A percentile compares a stretch with the other conserved stretches of the same genome.
Conservation (phyloP, 2,888 invertebrate genomes). For the Oeneis ivallda region DNA sequence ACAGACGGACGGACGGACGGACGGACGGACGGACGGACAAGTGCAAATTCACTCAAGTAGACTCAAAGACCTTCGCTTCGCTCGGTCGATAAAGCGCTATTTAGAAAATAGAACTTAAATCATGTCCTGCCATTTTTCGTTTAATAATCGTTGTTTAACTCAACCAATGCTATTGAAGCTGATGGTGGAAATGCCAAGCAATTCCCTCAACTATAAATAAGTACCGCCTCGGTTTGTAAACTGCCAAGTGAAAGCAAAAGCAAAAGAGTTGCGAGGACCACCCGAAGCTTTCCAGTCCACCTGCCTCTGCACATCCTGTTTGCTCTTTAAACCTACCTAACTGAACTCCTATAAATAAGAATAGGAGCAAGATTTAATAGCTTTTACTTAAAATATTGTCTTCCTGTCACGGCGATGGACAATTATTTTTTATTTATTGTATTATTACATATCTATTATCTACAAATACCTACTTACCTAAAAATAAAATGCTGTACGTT, state of each 20-base stretch:
- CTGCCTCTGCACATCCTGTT: slow-evolving; percentile 37
- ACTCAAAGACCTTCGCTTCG: too few relatives aligned
- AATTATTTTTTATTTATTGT: too few relatives aligned
- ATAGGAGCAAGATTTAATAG: background rate
- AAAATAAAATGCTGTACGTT: too few relatives aligned
- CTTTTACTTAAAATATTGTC: too few relatives aligned
- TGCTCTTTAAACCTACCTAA: slow-evolving; percentile 25
- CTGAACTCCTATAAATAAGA: slow-evolving; percentile 7
- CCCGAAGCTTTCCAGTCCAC: slow-evolving; percentile 35
- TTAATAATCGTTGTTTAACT: background rate
- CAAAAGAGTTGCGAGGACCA: slow-evolving; percentile 30
- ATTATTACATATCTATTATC: too few relatives aligned
- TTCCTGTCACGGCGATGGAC: too few relatives aligned
- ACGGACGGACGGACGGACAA: too few relatives aligned
- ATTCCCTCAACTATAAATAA: slow-evolving; percentile 20
- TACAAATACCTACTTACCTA: too few relatives aligned
- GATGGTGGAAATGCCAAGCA: slow-evolving; percentile 9
- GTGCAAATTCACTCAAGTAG: too few relatives aligned
- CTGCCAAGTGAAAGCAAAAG: slow-evolving; percentile 30
- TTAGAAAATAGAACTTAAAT: background rate
- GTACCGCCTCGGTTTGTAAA: slow-evolving; percentile 26
- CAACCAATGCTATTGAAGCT: slow-evolving; percentile 3
- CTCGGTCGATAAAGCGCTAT: background rate
- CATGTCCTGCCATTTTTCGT: background rate
- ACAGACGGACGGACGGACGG: too few relatives aligned